phyloP scores from a whole-genome alignment of 2,113 vertebrate genomes.

The Barnardius zonarius region DNA sequence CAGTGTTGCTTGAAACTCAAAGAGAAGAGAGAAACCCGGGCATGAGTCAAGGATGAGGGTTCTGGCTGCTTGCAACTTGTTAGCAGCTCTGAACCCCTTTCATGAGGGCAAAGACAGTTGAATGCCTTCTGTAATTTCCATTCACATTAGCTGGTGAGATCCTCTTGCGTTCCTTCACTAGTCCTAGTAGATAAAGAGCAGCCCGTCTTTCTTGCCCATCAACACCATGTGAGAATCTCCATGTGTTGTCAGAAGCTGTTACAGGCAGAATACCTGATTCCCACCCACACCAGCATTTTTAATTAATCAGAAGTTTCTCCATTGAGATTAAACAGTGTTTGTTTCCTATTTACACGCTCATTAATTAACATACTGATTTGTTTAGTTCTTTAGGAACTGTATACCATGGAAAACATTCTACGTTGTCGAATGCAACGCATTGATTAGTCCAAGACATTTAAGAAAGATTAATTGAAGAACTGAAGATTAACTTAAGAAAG shows the following conservation, averaged over 20 bases:
- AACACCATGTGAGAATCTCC: neutral
- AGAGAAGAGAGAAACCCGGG: neutral
- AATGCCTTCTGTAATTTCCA: neutral
- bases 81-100: neutral
- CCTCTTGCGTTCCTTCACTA: neutral
- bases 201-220: neutral
- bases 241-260: neutral
- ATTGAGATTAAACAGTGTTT: neutral
- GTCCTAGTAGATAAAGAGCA: neutral
- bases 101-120: neutral
- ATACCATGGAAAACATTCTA: neutral
- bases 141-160: neutral
- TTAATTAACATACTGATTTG: constrained; percentile 32
- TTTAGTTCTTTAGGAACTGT: neutral
- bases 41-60: fast-evolving
- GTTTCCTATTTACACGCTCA: neutral
- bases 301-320: neutral
- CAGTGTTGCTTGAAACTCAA: neutral
- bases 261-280: neutral
- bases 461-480: neutral
- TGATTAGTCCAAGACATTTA: neutral
- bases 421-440: constrained; percentile 11
- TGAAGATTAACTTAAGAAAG: neutral
- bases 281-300: neutral
- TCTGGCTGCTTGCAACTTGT: neutral